Conservation (phyloP, 1,140 invertebrate genomes). For the Drosophila sturtevanti region DNA sequence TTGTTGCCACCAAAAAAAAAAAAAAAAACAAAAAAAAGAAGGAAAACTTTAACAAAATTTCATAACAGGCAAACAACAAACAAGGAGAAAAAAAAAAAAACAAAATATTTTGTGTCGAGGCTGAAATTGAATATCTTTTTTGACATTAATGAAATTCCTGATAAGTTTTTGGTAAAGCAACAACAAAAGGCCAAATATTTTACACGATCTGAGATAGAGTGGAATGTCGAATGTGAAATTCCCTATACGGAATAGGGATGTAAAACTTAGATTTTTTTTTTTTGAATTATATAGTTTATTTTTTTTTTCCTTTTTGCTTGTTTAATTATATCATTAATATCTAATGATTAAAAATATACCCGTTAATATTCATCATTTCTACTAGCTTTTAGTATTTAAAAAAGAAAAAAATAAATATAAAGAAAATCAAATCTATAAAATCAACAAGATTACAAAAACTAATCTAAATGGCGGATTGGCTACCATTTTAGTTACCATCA, state of each 20-base stretch:
- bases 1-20: neutral
- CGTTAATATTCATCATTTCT: too few relatives aligned
- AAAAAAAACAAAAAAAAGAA: neutral
- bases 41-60: conserved; percentile 14
- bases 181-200: neutral
- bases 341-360: too few relatives aligned
- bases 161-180: conserved; percentile 7
- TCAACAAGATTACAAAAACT: too few relatives aligned
- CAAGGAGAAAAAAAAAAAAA: neutral
- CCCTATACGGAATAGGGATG: neutral
- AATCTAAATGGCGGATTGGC: too few relatives aligned
- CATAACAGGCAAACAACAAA: neutral
- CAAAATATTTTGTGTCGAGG: conserved; percentile 16
- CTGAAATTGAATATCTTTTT: conserved; percentile 15
- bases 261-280: too few relatives aligned
- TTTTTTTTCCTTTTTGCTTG: too few relatives aligned
- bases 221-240: neutral
- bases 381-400: too few relatives aligned
- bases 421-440: too few relatives aligned
- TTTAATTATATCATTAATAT: too few relatives aligned
- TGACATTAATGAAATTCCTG: conserved; percentile 20
- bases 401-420: too few relatives aligned
- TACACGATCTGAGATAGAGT: neutral
- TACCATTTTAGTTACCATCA: too few relatives aligned
- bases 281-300: too few relatives aligned